Base-by-base conservation (phyloP, 2,113 vertebrate genomes). In the Oxyruncus cristatus region DNA sequence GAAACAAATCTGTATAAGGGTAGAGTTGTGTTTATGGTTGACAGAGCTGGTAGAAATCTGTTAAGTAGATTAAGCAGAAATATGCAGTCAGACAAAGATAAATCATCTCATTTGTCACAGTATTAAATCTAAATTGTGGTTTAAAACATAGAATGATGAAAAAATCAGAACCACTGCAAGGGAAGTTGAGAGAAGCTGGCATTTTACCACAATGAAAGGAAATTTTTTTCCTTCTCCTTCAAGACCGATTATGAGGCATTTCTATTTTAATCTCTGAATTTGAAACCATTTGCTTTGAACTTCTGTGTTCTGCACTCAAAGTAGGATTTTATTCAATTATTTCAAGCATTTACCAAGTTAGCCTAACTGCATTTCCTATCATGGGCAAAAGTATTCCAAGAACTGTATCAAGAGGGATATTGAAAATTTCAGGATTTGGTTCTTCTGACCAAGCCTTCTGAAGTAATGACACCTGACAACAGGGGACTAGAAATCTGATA, bases 11-110 rank as follows among this genome's bases (percentile, higher is more conserved):
- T 63, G 50, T 32, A 1, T 33, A 59, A 68, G 56, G 56, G 72
- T 37, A 72, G 78, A 68, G 75, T 37, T 1, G 1, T 92, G 61
- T 78, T 94, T 65, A 68, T 65, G 78, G 55, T 28, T 95, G 90
- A 93, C 82, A 84, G 84, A 71, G 24, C 75, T 63, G 63, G 47
- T 1, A 77, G 76, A 90, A 94, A 91, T 88, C 68, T 88, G 72
- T 71, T 95, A 96, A 95, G 89, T 52, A 96, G 95, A 90, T 95
- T 94, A 94, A 85, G 63, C 28, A 83, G 79, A 94, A 95, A 88
- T 74, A 90, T 11, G 33, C 73, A 81, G 55, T 55, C 63, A 91
- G 82, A 95, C 44, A 24, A 93, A 95, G 88, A 97, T 63, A 84
- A 95, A 94, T 88, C 50, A 84, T 92, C 63, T 90, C 39, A 80